Base-by-base conservation (phyloP, 2,888 invertebrate genomes). In the Mesoligia furuncula region DNA sequence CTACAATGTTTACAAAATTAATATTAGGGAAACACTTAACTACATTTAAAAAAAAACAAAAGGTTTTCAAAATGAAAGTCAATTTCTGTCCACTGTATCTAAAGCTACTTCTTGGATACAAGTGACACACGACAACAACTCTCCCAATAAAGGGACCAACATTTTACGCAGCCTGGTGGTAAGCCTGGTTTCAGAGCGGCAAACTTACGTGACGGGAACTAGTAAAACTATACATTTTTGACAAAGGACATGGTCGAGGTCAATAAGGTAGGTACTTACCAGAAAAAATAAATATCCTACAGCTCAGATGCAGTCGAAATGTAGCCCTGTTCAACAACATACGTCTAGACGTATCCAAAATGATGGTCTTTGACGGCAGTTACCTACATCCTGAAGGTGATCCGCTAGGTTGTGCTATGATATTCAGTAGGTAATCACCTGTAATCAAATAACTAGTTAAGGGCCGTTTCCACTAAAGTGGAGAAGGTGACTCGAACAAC, bases 381-480 rank as follows among this genome's bases (percentile, higher is more conserved):
- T 17, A n/a, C n/a, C n/a, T n/a, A n/a, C 39, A 5, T n/a, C 17
- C n/a, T 11, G 9, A 39, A 5, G 66, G 17, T 20, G 42, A 6
- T n/a, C 42, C 17, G 17, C 27, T 27, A 15, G 11, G 20, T 11
- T 27, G 20, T 27, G 24, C 24, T 39, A 64, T 36, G 64, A 17
- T 9, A 66, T 66, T 42, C 66, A 42, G 20, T n/a, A n/a, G n/a
- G n/a, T n/a, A n/a, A n/a, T n/a, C n/a, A 27, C 42, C 66, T 66
- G 27, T 11, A 20, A 66, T 27, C 27, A 42, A 17, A 66, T 42
- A 42, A 9, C 0, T 2, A 66, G 42, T 66, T 66, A n/a, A n/a
- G 15, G 39, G 0, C 65, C 6, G n/a, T 27, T 27, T 42, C 27
- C 27, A 11, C 39, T 11, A 42, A 66, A 42, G 27, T 27, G 17